These are phyloP conservation scores for Drosophila tanythrix DNA, from an alignment of 2,888 invertebrate species.

Conservation along the genomic window DNA sequence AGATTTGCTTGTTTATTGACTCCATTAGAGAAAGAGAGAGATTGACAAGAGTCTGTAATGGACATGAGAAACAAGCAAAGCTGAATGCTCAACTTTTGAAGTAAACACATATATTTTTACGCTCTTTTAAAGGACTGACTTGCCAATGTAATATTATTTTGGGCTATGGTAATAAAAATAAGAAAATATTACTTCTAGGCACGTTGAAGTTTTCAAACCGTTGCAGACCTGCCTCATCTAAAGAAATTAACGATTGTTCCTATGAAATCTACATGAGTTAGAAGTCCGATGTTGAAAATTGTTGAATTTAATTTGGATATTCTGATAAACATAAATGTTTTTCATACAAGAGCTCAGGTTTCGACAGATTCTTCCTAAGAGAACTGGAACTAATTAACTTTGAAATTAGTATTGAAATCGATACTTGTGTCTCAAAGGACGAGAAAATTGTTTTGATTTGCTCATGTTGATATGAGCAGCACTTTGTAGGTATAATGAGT, in stretches of 20 bases:
- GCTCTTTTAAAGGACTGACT: neutral
- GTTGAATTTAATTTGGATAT: neutral
- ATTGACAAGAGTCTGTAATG: conserved; percentile 19
- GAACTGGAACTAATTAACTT: neutral
- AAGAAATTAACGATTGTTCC: neutral
- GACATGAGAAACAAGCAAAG: conserved; percentile 17
- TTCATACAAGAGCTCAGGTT: neutral
- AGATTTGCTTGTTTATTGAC: neutral
- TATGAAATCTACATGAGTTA: neutral
- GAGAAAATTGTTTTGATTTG: neutral
- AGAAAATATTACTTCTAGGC: neutral
- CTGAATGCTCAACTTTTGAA: neutral
- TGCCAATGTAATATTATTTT: neutral
- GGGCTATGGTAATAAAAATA: neutral
- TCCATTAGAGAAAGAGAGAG: neutral
- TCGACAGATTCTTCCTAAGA: neutral
- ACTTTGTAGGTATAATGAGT: neutral
- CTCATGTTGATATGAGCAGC: neutral
- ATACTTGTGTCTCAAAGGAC: neutral
- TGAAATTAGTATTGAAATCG: neutral
- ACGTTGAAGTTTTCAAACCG: neutral
- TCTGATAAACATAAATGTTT: neutral
- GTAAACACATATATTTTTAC: neutral
- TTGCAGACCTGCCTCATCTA: neutral
- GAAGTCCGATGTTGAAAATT: neutral